Evolutionary conservation across 2,888 invertebrate species (phyloP).

Genomic region (Pantelozetes paolii): DNA sequence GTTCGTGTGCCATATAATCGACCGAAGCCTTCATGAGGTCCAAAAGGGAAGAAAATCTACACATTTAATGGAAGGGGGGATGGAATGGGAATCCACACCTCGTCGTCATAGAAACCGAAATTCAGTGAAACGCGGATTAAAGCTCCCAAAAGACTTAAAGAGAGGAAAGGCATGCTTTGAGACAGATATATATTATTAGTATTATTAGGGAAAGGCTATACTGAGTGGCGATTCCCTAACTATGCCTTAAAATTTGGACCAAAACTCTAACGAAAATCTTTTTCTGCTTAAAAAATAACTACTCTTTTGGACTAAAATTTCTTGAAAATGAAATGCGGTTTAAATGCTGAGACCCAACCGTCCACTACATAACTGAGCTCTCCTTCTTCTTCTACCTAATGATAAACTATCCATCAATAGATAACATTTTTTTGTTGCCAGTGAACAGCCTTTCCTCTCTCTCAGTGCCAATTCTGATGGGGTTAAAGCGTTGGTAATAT

Average conservation of each 20-base stretch:
- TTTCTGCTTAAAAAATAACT: too few relatives aligned
- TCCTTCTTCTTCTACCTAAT: too few relatives aligned
- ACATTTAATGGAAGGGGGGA: conserved; percentile 18
- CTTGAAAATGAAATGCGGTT: background rate
- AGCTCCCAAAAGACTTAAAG: conserved; percentile 27
- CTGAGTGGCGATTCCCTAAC: background rate
- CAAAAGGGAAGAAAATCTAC: conserved; percentile 22
- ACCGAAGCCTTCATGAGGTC: conserved; percentile 7
- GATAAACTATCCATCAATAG: background rate
- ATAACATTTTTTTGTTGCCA: background rate
- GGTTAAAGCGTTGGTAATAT: background rate
- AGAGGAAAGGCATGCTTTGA: background rate
- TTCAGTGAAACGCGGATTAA: conserved; percentile 21
- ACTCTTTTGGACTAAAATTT: too few relatives aligned
- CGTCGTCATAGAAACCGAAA: conserved; percentile 6
- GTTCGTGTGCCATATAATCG: conserved; percentile 11
- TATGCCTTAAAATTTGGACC: background rate
- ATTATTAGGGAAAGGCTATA: background rate
- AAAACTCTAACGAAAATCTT: background rate
- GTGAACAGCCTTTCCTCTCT: background rate
- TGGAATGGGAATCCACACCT: conserved; percentile 6
- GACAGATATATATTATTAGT: conserved; percentile 12
- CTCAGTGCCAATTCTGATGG: background rate
- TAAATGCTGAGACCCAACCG: background rate
- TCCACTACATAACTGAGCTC: too few relatives aligned